These are phyloP conservation scores for Gallinago jamesoni DNA, from an alignment of 2,113 vertebrate genomes.

Conservation along the genomic window DNA sequence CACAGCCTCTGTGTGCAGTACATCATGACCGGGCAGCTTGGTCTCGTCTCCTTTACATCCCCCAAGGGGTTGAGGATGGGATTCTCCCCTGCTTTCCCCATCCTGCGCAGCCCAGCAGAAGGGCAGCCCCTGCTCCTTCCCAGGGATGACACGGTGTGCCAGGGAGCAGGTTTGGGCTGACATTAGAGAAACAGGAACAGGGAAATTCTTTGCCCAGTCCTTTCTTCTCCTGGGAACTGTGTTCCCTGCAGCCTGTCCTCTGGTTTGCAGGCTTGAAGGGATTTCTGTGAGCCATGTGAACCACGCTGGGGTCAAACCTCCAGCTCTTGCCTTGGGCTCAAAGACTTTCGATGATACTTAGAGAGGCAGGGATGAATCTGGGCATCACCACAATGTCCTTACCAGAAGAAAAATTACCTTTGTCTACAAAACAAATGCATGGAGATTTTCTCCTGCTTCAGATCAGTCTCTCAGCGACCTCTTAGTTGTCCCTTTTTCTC, in stretches of 20 bases:
- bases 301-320: not conserved
- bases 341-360: not conserved
- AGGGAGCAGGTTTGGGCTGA: not conserved
- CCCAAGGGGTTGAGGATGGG: rapidly evolving
- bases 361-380: not conserved
- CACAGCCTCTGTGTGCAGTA: not conserved
- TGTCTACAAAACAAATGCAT: not conserved
- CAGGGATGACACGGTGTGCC: rapidly evolving
- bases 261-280: not conserved
- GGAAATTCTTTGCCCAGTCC: not conserved
- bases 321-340: not conserved
- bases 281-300: not conserved
- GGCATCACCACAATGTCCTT: not conserved
- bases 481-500: not conserved
- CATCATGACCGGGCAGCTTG: rapidly evolving
- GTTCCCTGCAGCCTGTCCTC: not conserved
- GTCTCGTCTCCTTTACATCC: not conserved
- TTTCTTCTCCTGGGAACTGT: not conserved
- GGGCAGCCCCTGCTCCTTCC: not conserved
- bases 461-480: not conserved
- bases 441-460: not conserved
- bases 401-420: not conserved
- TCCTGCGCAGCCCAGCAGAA: not conserved
- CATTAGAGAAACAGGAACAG: not conserved
- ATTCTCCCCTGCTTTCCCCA: not conserved